These are phyloP conservation scores for Amorpha juglandis DNA, from an alignment of 2,888 invertebrate genomes.

Conservation along the genomic window DNA sequence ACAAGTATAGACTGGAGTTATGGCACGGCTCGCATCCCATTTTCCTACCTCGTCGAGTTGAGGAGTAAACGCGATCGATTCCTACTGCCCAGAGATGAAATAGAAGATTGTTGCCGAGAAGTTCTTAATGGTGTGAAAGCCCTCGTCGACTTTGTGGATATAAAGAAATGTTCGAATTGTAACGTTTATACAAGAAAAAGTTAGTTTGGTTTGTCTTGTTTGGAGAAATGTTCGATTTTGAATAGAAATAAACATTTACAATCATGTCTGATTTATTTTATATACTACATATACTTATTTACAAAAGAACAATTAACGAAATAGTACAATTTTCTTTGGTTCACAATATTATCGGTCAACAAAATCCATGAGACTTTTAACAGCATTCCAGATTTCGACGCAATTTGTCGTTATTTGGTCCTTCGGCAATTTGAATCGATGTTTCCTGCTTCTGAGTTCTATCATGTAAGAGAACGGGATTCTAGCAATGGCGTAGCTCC, in stretches of 20 bases:
- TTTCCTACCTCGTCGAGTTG: constrained; percentile 72
- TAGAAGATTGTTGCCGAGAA: constrained; percentile 68
- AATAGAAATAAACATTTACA: constrained; percentile 27
- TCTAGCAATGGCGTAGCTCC: constrained; percentile 74
- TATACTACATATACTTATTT: constrained; percentile 20
- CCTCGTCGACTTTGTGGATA: constrained; percentile 64
- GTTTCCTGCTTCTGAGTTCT: constrained; percentile 67
- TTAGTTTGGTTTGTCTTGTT: constrained; percentile 33
- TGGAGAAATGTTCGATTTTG: constrained; percentile 24
- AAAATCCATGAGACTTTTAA: constrained; percentile 66
- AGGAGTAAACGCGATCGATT: constrained; percentile 70
- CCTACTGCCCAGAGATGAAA: constrained; percentile 64
- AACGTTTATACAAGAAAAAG: constrained; percentile 43
- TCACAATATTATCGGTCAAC: constrained; percentile 53
- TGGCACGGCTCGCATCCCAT: constrained; percentile 72
- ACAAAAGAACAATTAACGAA: constrained; percentile 14
- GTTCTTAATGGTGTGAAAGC: constrained; percentile 62
- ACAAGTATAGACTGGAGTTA: constrained; percentile 81
- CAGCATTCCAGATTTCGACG: constrained; percentile 65
- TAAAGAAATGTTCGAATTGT: constrained; percentile 62
- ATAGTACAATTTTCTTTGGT: background rate
- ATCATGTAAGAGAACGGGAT: constrained; percentile 78
- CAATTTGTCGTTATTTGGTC: constrained; percentile 71
- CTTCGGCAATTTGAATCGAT: constrained; percentile 67
- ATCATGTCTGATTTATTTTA: constrained; percentile 24